These are phyloP conservation scores for Sarcophaga caerulescens DNA, from an alignment of 2,888 invertebrate genomes.

Conservation along the genomic window DNA sequence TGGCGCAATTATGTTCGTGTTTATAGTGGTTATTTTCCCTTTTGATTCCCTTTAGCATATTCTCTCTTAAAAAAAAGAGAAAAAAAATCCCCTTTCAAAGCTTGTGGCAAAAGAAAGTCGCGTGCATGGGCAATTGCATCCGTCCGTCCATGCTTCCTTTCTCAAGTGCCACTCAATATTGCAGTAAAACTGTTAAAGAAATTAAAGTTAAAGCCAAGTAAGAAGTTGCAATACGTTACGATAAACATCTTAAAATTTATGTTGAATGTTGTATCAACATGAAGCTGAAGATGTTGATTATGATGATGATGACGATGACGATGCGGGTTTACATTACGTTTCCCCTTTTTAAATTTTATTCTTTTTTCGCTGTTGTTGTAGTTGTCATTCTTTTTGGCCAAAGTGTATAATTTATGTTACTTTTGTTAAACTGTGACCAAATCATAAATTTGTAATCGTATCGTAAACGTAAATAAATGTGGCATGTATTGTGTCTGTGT, in stretches of 20 bases:
- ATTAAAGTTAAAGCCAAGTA: neutral
- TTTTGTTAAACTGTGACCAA: constrained; percentile 65
- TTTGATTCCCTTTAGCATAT: no score
- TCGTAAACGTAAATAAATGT: constrained; percentile 15
- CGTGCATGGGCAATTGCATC: constrained; percentile 52
- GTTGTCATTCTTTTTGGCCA: neutral
- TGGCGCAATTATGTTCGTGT: constrained; percentile 66
- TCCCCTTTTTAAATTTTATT: neutral
- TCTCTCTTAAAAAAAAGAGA: no score
- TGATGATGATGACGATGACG: no score
- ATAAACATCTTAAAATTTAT: constrained; percentile 61
- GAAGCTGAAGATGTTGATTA: neutral
- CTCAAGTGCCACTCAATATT: constrained; percentile 15
- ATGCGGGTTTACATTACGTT: constrained; percentile 43
- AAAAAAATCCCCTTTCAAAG: neutral
- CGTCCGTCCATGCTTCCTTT: constrained; percentile 12
- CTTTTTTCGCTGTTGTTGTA: neutral
- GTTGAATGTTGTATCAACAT: constrained; percentile 57
- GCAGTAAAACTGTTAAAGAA: constrained; percentile 6
- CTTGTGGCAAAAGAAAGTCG: constrained; percentile 49
- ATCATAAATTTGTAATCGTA: constrained; percentile 67
- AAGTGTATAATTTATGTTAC: constrained; percentile 54
- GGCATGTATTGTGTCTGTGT: constrained; percentile 20
- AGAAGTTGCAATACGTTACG: constrained; percentile 4
- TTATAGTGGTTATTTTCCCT: constrained; percentile 25